Evolutionary conservation across 2,888 invertebrate genomes (phyloP).

Genomic region (Cantharis rufa): DNA sequence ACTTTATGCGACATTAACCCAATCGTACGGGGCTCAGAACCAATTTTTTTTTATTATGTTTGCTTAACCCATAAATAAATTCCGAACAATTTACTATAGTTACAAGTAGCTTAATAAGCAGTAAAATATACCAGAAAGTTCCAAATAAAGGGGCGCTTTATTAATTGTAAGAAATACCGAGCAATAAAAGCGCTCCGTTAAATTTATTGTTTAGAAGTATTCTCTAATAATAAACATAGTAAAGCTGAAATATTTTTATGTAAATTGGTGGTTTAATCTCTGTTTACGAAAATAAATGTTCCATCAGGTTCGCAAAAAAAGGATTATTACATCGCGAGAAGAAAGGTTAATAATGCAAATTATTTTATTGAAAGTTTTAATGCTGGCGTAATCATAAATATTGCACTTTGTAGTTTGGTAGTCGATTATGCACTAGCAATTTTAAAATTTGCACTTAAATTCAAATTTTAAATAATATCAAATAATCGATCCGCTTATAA

Average conservation of each 20-base stretch:
- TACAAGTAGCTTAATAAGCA: not conserved
- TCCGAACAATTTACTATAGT: not conserved
- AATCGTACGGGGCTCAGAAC: not conserved
- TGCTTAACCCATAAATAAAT: not conserved
- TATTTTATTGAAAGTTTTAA: not conserved
- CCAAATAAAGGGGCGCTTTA: not conserved
- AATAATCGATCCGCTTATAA: not conserved
- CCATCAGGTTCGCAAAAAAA: not conserved
- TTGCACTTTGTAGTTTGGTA: not conserved
- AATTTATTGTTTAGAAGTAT: not conserved
- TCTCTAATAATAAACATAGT: not conserved
- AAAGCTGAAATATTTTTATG: not conserved
- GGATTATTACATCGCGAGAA: not conserved
- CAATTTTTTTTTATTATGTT: not conserved
- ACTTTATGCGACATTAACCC: not conserved
- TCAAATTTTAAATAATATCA: not conserved
- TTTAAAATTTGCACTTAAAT: not conserved
- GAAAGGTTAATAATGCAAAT: not conserved
- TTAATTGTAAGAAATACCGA: not conserved
- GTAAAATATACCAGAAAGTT: not conserved
- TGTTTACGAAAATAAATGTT: not conserved
- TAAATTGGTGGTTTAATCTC: not conserved
- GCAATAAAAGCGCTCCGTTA: not conserved
- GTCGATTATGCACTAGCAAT: not conserved
- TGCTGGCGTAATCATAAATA: not conserved